Percentiles rank a stretch among this genome's conserved stretches.
Conservation (phyloP, 37 sponge, comb jelly and placozoan genomes). For the Crambe crambe region DNA sequence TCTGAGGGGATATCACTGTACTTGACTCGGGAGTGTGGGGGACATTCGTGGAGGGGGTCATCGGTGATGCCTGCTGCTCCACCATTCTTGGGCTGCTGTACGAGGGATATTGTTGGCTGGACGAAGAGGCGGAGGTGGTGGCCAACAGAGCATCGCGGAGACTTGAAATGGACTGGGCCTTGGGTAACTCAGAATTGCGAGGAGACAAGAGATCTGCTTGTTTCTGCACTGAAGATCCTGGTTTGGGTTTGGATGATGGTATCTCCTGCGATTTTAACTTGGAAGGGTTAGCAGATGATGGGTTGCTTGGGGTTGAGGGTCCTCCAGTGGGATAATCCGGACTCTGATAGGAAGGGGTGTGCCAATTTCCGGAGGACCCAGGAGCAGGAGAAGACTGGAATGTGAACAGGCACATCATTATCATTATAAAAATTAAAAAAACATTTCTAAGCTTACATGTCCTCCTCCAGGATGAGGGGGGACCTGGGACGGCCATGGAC, state of each 20-base stretch:
- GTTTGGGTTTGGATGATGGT: not conserved
- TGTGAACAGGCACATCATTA: not conserved
- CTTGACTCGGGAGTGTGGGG: conserved; percentile 27
- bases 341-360: conserved; percentile 1
- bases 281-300: not conserved
- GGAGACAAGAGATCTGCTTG: not conserved
- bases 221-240: not conserved
- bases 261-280: conserved; percentile 1
- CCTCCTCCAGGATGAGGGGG: not conserved
- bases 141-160: conserved; percentile 51
- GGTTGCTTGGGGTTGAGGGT: conserved; percentile 13
- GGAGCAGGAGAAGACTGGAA: conserved; percentile 4
- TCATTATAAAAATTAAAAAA: too few species aligned
- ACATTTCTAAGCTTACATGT: not conserved
- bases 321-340: conserved; percentile 8
- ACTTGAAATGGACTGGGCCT: conserved; percentile 55
- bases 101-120: not conserved
- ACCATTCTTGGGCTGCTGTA: conserved; percentile 25
- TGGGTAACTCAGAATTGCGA: conserved; percentile 28
- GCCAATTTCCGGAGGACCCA: not conserved
- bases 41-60: conserved; percentile 17
- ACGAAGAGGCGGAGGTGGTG: not conserved
- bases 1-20: conserved; percentile 35
- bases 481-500: not conserved
- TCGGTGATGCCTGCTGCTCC: conserved; percentile 15